Evolutionary conservation across 2,113 vertebrate genomes (phyloP).

Genomic region (Onychorhynchus coronatus): DNA sequence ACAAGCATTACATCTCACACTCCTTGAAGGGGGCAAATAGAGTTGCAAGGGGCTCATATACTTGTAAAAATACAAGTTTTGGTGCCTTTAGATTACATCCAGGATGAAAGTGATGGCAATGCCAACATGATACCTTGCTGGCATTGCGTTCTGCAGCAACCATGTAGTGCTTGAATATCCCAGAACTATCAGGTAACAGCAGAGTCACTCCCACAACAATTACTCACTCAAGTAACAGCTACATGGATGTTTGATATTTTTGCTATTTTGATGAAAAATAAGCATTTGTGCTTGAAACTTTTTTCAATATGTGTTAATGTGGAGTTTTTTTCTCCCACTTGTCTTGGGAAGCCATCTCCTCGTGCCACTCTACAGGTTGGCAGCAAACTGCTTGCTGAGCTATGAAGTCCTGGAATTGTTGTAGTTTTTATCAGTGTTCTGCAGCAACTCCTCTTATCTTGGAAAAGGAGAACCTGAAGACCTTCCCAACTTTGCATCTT

Average conservation of each 20-base stretch:
- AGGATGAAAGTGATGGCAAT: not conserved
- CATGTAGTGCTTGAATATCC: not conserved
- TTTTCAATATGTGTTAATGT: not conserved
- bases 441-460: not conserved
- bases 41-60: not conserved
- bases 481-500: not conserved
- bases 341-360: conserved; percentile 26
- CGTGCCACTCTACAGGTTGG: not conserved
- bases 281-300: not conserved
- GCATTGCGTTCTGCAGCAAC: not conserved
- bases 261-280: not conserved
- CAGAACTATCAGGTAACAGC: not conserved
- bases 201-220: not conserved
- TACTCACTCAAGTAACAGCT: not conserved
- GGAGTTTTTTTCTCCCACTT: not conserved
- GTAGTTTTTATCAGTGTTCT: not conserved
- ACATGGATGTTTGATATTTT: not conserved
- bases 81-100: not conserved
- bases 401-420: not conserved
- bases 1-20: not conserved
- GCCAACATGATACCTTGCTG: not conserved
- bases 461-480: not conserved
- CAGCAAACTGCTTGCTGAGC: not conserved
- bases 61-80: not conserved
- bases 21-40: not conserved